Evolutionary conservation across 2,113 vertebrate genomes (phyloP).

Genomic region (Zosterops pallidus): DNA sequence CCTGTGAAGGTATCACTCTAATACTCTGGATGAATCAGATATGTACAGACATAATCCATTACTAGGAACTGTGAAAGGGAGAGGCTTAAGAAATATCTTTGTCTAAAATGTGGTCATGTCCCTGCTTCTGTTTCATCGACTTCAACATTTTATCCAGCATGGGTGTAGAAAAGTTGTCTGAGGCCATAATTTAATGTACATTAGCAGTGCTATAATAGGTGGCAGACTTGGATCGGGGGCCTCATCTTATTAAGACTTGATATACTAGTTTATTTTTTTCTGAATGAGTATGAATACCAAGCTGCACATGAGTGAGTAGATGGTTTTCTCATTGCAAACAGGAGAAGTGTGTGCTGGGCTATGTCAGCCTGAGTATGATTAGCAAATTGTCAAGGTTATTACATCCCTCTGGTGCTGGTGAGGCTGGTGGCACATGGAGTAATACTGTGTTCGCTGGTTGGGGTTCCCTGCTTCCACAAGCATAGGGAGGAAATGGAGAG

Average conservation of each 20-base stretch:
- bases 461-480: not conserved
- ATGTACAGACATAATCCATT: not conserved
- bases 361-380: not conserved
- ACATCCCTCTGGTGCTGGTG: not conserved
- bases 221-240: not conserved
- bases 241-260: not conserved
- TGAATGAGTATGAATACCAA: not conserved
- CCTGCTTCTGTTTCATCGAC: not conserved
- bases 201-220: not conserved
- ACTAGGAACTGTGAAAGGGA: not conserved
- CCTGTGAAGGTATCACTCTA: not conserved
- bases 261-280: not conserved
- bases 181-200: not conserved
- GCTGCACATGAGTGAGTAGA: not conserved
- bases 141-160: not conserved
- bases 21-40: not conserved
- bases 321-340: not conserved
- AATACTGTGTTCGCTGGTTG: not conserved
- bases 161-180: not conserved
- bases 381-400: not conserved
- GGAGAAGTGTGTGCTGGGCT: not conserved
- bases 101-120: not conserved
- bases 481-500: not conserved
- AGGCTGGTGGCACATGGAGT: not conserved
- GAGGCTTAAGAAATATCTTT: not conserved